Conservation (phyloP, 2,797 vertebrate species). For the Macrochelys suwanniensis region DNA sequence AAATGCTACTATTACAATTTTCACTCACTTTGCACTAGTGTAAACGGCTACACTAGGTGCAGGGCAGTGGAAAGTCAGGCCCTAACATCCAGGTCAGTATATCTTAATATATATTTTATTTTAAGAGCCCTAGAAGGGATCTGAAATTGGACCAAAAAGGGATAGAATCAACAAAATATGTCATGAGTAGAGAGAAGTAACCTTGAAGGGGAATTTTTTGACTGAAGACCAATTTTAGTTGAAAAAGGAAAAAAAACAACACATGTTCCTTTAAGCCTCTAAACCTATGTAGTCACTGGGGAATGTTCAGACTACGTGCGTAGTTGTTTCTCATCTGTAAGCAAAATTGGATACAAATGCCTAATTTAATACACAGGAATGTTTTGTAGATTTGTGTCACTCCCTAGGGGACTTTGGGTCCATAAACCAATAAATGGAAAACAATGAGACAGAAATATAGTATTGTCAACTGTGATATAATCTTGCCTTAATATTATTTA, state of each 20-base stretch:
- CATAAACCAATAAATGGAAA: neutral
- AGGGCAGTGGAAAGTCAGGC: neutral
- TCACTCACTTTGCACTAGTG: neutral
- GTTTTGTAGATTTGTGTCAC: neutral
- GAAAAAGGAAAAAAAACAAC: neutral
- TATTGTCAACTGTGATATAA: neutral
- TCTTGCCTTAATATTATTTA: neutral
- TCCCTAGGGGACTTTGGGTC: fast-evolving
- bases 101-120: neutral
- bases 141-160: neutral
- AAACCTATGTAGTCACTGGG: neutral
- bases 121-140: neutral
- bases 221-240: neutral
- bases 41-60: neutral
- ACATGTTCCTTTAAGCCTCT: neutral
- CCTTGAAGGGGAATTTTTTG: neutral
- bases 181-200: neutral
- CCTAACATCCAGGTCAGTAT: neutral
- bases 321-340: neutral
- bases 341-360: neutral
- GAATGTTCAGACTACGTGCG: neutral
- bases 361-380: fast-evolving
- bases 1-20: neutral
- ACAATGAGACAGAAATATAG: neutral
- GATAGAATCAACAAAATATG: neutral